phyloP scores from a whole-genome alignment of 2,797 vertebrate species.

The Oreochromis grahami region DNA sequence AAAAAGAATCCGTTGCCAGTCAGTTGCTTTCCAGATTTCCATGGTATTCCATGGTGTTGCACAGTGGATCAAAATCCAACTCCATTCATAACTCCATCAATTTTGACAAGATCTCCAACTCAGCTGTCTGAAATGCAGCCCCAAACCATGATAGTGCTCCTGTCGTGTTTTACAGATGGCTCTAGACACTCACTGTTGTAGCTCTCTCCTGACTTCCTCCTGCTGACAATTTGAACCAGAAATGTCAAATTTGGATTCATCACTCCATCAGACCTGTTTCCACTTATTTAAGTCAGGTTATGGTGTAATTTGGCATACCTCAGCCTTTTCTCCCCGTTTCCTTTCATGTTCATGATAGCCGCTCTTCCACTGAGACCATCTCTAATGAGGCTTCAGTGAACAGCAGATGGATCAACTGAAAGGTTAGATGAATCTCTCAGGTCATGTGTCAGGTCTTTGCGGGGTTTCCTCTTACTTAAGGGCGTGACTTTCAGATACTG shows the following conservation, averaged over 20 bases:
- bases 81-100: not conserved
- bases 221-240: not conserved
- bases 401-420: not conserved
- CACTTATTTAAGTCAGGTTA: not conserved
- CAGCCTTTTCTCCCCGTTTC: not conserved
- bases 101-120: not conserved
- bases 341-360: not conserved
- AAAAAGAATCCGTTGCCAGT: not conserved
- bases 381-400: not conserved
- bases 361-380: not conserved
- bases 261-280: not conserved
- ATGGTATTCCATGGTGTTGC: not conserved
- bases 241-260: not conserved
- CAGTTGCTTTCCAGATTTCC: not conserved
- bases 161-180: not conserved
- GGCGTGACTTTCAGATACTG: not conserved
- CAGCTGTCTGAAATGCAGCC: not conserved
- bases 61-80: not conserved
- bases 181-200: not conserved
- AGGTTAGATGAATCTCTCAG: not conserved
- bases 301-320: not conserved
- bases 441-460: not conserved
- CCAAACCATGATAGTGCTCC: not conserved
- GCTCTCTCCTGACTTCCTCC: not conserved
- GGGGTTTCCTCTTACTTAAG: not conserved